Evolutionary conservation across 2,797 vertebrate genomes (phyloP).

Genomic region (Gymnocypris eckloni): DNA sequence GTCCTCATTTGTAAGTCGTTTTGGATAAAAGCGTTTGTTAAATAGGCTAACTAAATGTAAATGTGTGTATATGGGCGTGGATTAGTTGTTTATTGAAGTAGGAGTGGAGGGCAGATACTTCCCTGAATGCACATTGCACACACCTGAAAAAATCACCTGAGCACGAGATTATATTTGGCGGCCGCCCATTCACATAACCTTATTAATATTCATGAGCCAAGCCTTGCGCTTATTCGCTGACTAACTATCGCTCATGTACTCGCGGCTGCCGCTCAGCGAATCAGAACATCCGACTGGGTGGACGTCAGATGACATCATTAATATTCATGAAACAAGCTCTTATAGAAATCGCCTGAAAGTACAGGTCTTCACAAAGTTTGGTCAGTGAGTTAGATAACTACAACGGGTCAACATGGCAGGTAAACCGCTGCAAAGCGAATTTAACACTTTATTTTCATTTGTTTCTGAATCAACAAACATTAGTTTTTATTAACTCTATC

Average conservation of each 20-base stretch:
- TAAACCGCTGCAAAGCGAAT: not conserved
- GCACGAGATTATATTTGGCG: not conserved
- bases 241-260: not conserved
- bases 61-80: not conserved
- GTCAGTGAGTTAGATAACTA: not conserved
- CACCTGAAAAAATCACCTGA: not conserved
- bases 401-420: slow-evolving; percentile 43
- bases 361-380: not conserved
- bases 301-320: not conserved
- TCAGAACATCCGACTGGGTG: not conserved
- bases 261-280: not conserved
- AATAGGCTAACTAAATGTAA: no score
- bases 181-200: not conserved
- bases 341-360: not conserved
- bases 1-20: no score
- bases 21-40: no score
- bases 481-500: not conserved
- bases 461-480: not conserved
- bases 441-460: not conserved
- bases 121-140: not conserved
- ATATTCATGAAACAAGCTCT: not conserved
- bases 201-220: slow-evolving; percentile 8
- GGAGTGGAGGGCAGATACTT: not conserved
- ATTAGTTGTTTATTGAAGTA: not conserved
- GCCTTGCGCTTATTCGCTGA: not conserved